A percentile compares a stretch with the other conserved stretches of the same genome.
Conservation (phyloP, 2,797 vertebrate genomes). For the Cyclopterus lumpus region DNA sequence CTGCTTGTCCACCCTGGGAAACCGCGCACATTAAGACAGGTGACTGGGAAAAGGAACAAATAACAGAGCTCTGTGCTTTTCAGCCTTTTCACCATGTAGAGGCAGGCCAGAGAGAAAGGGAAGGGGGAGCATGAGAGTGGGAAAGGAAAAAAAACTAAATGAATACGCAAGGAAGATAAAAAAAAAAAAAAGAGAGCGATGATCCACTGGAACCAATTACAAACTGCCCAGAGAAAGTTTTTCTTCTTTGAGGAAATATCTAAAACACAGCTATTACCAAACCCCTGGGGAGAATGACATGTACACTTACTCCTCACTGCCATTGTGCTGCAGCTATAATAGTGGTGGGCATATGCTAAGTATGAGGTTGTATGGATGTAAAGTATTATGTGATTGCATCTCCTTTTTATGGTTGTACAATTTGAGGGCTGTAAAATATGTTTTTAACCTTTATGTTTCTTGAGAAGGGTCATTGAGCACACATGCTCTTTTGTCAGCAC, state of each 20-base stretch:
- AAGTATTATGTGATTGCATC: slow-evolving; percentile 26
- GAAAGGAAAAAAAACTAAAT: slow-evolving; percentile 48
- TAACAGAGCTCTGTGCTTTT: slow-evolving; percentile 37
- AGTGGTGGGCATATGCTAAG: slow-evolving; percentile 55
- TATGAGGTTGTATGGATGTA: slow-evolving; percentile 57
- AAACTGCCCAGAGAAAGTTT: slow-evolving; percentile 74
- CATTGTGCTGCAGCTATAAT: slow-evolving; percentile 51
- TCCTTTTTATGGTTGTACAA: slow-evolving; percentile 28
- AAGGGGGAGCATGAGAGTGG: slow-evolving; percentile 48
- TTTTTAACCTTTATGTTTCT: slow-evolving; percentile 63
- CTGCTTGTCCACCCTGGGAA: slow-evolving; percentile 25
- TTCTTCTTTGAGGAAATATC: slow-evolving; percentile 68
- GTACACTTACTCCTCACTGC: slow-evolving; percentile 40
- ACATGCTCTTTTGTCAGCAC: slow-evolving; percentile 60
- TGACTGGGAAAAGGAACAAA: slow-evolving; percentile 61
- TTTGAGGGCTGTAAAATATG: slow-evolving; percentile 46
- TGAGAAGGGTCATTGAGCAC: slow-evolving; percentile 55
- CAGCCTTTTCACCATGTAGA: slow-evolving; percentile 46
- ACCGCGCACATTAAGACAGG: slow-evolving; percentile 55
- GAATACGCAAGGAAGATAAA: slow-evolving; percentile 53
- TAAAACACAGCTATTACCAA: slow-evolving; percentile 67
- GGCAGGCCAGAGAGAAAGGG: slow-evolving; percentile 47
- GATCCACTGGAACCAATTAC: slow-evolving; percentile 83
- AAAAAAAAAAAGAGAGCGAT: slow-evolving; percentile 49
- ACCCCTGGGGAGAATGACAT: slow-evolving; percentile 57